Base-by-base conservation (phyloP, 2,797 vertebrate genomes). In the Decapterus maruadsi region DNA sequence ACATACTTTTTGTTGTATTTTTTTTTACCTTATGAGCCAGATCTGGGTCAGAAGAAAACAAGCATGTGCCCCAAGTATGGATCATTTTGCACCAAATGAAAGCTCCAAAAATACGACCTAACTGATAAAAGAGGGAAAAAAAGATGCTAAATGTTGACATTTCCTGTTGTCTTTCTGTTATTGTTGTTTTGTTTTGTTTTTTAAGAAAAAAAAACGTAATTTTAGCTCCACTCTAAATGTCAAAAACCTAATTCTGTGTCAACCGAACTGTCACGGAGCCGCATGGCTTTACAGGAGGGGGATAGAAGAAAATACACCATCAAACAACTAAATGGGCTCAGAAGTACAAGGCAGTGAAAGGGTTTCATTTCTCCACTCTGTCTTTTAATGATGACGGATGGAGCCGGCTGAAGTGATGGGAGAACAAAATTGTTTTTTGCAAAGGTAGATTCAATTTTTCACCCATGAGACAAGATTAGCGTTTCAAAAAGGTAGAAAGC, bases 321-420 rank as follows among this genome's bases (percentile, higher is more conserved):
- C 45, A 80, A 80, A 75, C 62, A 71, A 61, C 19, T 48, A 59
- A 60, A 63, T 22, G 5, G 53, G 20, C 42, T 68, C 58, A 31
- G 62, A 68, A 66, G 70, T 36, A 54, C 8, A 53, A 2, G 0
- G 46, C 17, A 54, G 13, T 78, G 50, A 42, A 29, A 78, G 29
- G 0, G 31, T 55, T 76, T 71, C 7, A 0, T 19, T 54, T 68
- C 26, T 68, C 31, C 16, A 46, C 11, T 36, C 43, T 6, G 40
- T 58, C 29, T 70, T 66, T 76, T 26, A 70, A 80, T 72, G 74
- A 75, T 84, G 82, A 91, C 81, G 77, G 78, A 90, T 87, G 80
- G 76, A 45, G 53, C 26, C 61, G 31, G 17, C 42, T 42, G 53
- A 6, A 8, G 55, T 50, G 59, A 55, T 46, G 46, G 43, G 55